phyloP scores from a whole-genome alignment of 2,113 vertebrate genomes.

The Sitta europaea region DNA sequence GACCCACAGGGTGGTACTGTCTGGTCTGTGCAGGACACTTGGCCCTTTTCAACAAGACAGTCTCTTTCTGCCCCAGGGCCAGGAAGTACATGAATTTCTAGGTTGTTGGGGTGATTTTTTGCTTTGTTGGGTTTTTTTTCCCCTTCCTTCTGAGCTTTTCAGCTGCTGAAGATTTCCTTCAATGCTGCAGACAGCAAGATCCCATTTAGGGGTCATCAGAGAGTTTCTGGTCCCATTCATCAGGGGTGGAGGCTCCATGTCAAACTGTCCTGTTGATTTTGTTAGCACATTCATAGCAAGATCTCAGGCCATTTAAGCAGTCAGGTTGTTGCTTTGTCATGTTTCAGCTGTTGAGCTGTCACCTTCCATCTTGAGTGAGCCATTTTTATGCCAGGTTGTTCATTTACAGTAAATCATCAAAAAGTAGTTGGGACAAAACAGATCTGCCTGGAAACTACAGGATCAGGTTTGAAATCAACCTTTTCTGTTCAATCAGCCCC shows the following conservation, averaged over 20 bases:
- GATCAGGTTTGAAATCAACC: not conserved
- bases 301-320: not conserved
- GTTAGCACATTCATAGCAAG: not conserved
- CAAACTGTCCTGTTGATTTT: not conserved
- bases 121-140: fast-evolving
- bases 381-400: not conserved
- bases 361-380: not conserved
- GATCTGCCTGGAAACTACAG: not conserved
- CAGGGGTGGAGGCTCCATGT: not conserved
- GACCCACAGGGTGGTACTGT: not conserved
- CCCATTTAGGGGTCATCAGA: not conserved
- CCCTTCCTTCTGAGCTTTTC: not conserved
- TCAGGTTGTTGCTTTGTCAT: not conserved
- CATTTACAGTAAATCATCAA: not conserved
- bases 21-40: not conserved
- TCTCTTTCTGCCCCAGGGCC: not conserved
- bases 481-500: not conserved
- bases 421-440: not conserved
- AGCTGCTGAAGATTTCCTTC: not conserved
- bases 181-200: not conserved
- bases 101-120: not conserved
- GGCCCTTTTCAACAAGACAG: not conserved
- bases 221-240: not conserved
- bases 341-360: not conserved
- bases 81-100: not conserved